These are phyloP conservation scores for Pachyrhynchus sulphureomaculatus DNA, from an alignment of 1,140 invertebrate genomes.

Conservation along the genomic window DNA sequence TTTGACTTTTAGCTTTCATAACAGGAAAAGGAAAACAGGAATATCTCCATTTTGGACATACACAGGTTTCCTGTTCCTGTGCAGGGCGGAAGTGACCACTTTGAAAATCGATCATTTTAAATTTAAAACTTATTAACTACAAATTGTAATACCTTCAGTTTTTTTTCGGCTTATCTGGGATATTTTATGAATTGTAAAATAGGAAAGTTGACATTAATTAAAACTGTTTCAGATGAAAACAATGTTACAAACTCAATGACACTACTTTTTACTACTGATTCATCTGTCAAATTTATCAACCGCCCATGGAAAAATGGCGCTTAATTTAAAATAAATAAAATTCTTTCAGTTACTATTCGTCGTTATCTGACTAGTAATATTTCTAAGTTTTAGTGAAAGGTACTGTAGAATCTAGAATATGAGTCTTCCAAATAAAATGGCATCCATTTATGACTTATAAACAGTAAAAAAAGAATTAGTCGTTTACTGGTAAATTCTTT, in stretches of 20 bases:
- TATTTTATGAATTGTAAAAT: background rate
- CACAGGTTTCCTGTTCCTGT: constrained; percentile 52
- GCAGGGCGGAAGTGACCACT: constrained; percentile 44
- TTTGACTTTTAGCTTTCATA: constrained; percentile 28
- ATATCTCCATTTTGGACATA: constrained; percentile 44
- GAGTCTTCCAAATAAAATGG: too few relatives aligned
- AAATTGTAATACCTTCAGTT: background rate
- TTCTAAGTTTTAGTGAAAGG: too few relatives aligned
- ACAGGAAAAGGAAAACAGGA: constrained; percentile 40
- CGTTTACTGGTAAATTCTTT: too few relatives aligned
- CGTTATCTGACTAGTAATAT: too few relatives aligned
- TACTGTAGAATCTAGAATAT: too few relatives aligned
- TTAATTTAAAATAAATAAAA: background rate
- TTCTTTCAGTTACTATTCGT: background rate
- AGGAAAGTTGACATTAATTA: background rate
- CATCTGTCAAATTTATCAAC: constrained; percentile 6
- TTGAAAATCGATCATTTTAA: constrained; percentile 6
- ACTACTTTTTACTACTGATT: background rate
- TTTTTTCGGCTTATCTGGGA: background rate
- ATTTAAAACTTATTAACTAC: background rate
- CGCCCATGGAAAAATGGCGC: background rate
- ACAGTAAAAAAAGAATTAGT: too few relatives aligned
- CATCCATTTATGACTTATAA: too few relatives aligned
- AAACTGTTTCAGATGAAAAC: too few relatives aligned
- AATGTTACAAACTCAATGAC: background rate